Evolutionary conservation across 2,797 vertebrate genomes (phyloP).

Genomic region (Odontamblyopus lacepedii): DNA sequence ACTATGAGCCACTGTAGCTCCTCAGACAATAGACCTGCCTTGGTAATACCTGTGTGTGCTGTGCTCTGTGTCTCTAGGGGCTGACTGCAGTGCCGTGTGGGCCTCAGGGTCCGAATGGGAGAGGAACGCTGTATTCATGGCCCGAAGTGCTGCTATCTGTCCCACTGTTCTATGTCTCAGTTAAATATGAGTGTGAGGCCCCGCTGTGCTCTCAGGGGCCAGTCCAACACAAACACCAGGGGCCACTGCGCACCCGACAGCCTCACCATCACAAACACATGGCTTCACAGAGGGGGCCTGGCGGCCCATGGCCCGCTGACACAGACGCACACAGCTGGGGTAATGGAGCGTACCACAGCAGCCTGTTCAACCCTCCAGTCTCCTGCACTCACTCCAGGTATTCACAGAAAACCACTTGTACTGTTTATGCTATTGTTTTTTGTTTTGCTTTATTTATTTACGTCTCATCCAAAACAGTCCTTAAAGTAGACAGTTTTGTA

Average conservation of each 20-base stretch:
- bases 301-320: no score
- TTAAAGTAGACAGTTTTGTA: no score
- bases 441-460: no score
- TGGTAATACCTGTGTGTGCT: not conserved
- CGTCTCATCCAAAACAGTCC: no score
- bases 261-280: slow-evolving; percentile 18
- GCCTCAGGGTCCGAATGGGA: slow-evolving; percentile 49
- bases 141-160: slow-evolving; percentile 73
- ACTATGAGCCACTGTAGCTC: not conserved
- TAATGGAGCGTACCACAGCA: no score
- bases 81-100: slow-evolving; percentile 10
- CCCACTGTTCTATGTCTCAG: slow-evolving; percentile 79
- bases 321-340: not conserved
- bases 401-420: no score
- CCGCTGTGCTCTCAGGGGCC: slow-evolving; percentile 35
- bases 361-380: no score
- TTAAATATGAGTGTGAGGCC: slow-evolving; percentile 75
- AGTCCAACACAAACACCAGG: slow-evolving; percentile 43
- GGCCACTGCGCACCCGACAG: slow-evolving; percentile 42
- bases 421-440: no score
- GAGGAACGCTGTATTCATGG: slow-evolving; percentile 54
- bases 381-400: no score
- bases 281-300: not conserved
- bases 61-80: slow-evolving; percentile 10
- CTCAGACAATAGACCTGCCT: no score